phyloP scores from a whole-genome alignment of 2,888 invertebrate genomes.

The Apamea epomidion region DNA sequence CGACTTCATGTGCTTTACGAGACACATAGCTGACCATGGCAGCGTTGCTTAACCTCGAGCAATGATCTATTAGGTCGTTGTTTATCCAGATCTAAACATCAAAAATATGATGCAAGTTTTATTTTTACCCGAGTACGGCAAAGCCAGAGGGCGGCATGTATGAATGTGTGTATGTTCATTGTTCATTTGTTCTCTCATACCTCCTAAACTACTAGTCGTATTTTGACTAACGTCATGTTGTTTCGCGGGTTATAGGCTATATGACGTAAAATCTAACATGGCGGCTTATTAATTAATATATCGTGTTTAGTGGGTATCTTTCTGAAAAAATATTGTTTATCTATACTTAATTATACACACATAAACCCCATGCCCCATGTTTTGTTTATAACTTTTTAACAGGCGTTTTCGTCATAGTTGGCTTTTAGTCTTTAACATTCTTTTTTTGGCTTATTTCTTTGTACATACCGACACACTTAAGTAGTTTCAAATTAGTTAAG shows the following conservation, averaged over 20 bases:
- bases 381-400: neutral
- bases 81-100: constrained; percentile 8
- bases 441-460: neutral
- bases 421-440: neutral
- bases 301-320: neutral
- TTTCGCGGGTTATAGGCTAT: no score
- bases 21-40: constrained; percentile 27
- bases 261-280: neutral
- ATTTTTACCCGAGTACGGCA: neutral
- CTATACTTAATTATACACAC: neutral
- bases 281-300: neutral
- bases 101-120: neutral
- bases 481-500: neutral
- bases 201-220: neutral
- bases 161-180: neutral
- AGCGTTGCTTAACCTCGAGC: constrained; percentile 20
- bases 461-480: neutral
- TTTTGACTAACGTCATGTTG: neutral
- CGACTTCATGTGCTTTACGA: constrained; percentile 18
- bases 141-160: neutral
- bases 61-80: constrained; percentile 13
- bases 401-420: neutral
- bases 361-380: neutral
- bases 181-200: no score
- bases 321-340: neutral